Percentiles rank a stretch among this genome's conserved stretches.
phyloP scores from a whole-genome alignment of 2,113 vertebrate genomes.

The Tenrec ecaudatus region DNA sequence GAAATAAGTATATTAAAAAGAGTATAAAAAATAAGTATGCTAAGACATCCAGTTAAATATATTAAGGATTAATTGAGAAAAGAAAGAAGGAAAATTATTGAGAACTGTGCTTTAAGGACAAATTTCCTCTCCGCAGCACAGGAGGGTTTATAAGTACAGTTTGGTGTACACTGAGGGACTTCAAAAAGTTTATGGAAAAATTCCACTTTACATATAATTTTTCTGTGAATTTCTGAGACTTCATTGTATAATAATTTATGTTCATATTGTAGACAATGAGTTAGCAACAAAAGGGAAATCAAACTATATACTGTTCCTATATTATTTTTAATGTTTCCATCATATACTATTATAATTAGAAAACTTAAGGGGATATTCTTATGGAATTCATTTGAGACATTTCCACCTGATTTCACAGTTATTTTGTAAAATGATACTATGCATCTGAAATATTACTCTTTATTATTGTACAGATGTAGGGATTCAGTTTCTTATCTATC shows the following conservation, averaged over 20 bases:
- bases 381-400: background rate
- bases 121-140: background rate
- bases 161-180: background rate
- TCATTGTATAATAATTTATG: background rate
- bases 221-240: too few species aligned
- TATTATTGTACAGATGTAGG: background rate
- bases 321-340: background rate
- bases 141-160: background rate
- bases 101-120: background rate
- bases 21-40: too few species aligned
- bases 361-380: background rate
- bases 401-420: background rate
- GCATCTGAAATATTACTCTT: background rate
- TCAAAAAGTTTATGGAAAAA: too few species aligned
- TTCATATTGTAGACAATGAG: background rate
- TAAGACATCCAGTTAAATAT: background rate
- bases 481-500: background rate
- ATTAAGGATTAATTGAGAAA: background rate
- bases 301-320: background rate
- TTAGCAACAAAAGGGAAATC: background rate
- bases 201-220: too few species aligned
- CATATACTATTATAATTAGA: slow-evolving; percentile 27
- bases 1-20: background rate
- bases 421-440: background rate
- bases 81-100: background rate